Evolutionary conservation across 2,888 invertebrate species (phyloP), one percentile per base, ranked within the genome.

Genomic region (Eulithis testata): DNA sequence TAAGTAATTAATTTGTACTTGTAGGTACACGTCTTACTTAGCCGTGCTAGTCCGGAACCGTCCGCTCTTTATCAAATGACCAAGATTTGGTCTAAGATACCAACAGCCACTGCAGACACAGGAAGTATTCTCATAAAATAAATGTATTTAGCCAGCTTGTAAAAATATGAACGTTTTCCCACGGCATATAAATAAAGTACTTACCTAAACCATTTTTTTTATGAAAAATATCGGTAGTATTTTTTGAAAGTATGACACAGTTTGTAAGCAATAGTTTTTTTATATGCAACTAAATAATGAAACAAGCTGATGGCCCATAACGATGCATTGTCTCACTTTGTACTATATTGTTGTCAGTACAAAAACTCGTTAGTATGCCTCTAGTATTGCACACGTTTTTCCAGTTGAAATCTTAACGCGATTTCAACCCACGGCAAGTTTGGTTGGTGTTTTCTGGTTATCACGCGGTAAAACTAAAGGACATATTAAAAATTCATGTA

Each of bases 1-100:
- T 58, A 58, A 58, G 50, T 58, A 57, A 57, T 57, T 57, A 49
- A 58, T 50, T 49, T 58, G 40, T 50, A 9, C 21, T 8, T 36
- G 52, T 50, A 47, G 6, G 0, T 45, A 49, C 49, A 50, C 50
- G 14, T 58, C 58, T 58, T 50, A 40, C 52, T 52, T n/a, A 40
- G 50, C 8, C 21, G 40, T 3, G 11, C 21, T 11, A 21, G 49
- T 58, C 60, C 44, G 52, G 52, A 27, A 36, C 31, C 12, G 8
- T 36, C 6, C 51, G 37, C 12, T n/a, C 36, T 52, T 36, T 52
- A 36, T 52, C 52, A 12, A 52, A 37, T 52, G 4, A 31, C 36
- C 2, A 51, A 12, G 36, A 31, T 52, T 52, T 52, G n/a, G 37
- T 14, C 8, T 49, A 21, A 9, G n/a, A 40, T 40, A 40, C 9